These are phyloP conservation scores for Isurus oxyrinchus DNA, from an alignment of 2,113 vertebrate genomes.

Conservation along the genomic window DNA sequence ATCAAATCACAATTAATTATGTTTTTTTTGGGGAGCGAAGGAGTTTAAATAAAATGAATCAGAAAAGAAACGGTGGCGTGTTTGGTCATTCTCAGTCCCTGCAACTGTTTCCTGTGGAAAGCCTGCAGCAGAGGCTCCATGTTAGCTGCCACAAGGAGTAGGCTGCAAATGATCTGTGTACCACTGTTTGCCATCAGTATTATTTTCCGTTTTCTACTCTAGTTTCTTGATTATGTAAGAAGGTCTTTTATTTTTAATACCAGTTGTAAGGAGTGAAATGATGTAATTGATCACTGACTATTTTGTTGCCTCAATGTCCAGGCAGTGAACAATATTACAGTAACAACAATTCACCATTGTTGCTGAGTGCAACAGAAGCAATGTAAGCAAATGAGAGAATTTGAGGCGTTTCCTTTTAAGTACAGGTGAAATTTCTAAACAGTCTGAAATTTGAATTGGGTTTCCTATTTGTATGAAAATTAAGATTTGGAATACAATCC, in stretches of 20 bases:
- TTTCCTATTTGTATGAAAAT: neutral
- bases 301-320: neutral
- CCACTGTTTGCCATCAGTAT: neutral
- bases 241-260: neutral
- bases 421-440: no score
- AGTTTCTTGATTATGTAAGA: neutral
- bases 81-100: neutral
- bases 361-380: no score
- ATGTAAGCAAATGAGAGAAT: neutral
- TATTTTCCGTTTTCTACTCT: neutral
- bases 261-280: neutral
- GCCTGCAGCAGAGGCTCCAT: neutral
- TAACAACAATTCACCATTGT: neutral
- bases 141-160: neutral
- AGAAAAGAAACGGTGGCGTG: neutral
- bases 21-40: neutral
- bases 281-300: neutral
- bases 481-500: neutral
- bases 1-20: neutral
- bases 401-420: no score
- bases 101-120: neutral
- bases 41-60: neutral
- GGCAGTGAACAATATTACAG: neutral
- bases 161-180: neutral
- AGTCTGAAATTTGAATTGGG: neutral